phyloP scores from a whole-genome alignment of 2,888 invertebrate species.

The Scaptomyza tumidula region DNA sequence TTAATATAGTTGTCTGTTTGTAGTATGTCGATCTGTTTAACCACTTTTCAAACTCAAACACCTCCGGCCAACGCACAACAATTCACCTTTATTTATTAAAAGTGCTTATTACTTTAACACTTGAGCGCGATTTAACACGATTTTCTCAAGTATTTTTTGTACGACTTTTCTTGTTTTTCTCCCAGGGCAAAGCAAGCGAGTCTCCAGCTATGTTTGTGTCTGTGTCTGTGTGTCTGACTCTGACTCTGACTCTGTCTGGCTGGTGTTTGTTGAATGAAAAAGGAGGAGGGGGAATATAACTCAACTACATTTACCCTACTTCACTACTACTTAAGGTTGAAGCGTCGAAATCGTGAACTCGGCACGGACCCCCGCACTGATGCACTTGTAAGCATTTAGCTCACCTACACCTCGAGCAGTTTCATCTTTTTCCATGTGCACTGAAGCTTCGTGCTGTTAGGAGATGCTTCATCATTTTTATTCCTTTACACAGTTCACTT shows the following conservation, averaged over 20 bases:
- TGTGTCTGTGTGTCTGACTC: constrained; percentile 16
- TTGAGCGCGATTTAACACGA: constrained; percentile 81
- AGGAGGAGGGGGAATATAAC: constrained; percentile 11
- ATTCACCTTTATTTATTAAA: constrained; percentile 77
- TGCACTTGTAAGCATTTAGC: constrained; percentile 59
- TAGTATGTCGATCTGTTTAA: constrained; percentile 8
- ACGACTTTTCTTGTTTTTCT: constrained; percentile 50
- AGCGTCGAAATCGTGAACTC: constrained; percentile 56
- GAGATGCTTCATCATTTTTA: constrained; percentile 72
- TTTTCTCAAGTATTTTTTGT: constrained; percentile 77
- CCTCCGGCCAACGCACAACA: constrained; percentile 31
- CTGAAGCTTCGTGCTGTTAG: constrained; percentile 28
- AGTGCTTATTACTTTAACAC: constrained; percentile 80
- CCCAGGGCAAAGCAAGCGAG: constrained; percentile 43
- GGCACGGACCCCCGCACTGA: constrained; percentile 4
- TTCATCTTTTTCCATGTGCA: constrained; percentile 75
- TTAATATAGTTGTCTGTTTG: constrained; percentile 12
- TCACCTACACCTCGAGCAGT: constrained; percentile 54
- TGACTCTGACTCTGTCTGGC: constrained; percentile 5
- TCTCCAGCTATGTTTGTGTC: constrained; percentile 56
- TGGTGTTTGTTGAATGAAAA: neutral
- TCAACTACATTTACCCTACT: constrained; percentile 36
- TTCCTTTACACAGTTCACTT: constrained; percentile 50
- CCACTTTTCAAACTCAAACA: neutral
- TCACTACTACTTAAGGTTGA: constrained; percentile 48